Percentiles rank a stretch among this genome's conserved stretches.
phyloP scores from a whole-genome alignment of 2,797 vertebrate species.

The Capromys pilorides region DNA sequence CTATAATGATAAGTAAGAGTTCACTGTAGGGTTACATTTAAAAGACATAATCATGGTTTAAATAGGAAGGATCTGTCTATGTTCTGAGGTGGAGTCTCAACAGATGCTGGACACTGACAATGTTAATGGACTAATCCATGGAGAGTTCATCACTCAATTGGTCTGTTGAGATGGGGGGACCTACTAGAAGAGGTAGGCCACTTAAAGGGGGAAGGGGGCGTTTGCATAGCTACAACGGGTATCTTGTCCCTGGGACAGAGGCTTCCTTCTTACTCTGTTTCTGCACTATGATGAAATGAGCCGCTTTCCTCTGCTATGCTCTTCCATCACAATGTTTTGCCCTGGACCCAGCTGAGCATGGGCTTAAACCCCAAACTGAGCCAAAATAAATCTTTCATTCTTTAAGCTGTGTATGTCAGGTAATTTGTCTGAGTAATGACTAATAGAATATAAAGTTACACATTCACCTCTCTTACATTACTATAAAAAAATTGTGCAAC shows the following conservation, averaged over 20 bases:
- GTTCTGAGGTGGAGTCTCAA: neutral
- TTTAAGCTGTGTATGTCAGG: neutral
- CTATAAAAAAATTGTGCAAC: neutral
- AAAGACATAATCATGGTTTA: neutral
- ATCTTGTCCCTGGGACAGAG: too few relatives aligned
- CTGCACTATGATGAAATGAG: neutral
- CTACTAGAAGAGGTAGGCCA: neutral
- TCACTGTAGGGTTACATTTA: neutral
- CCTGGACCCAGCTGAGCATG: neutral
- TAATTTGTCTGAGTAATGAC: neutral
- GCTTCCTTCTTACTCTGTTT: too few relatives aligned
- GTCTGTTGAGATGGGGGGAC: neutral
- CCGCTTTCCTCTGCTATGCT: neutral
- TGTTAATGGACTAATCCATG: neutral
- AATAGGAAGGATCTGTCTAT: neutral
- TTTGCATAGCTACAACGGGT: neutral
- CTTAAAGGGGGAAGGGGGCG: neutral
- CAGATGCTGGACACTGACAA: neutral
- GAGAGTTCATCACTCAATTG: neutral
- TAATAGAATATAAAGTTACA: neutral
- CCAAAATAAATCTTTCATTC: neutral
- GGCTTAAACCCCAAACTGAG: neutral
- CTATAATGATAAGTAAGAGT: neutral
- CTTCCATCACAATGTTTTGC: neutral
- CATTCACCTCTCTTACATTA: neutral